Evolutionary conservation across 2,797 vertebrate genomes (phyloP), one percentile per base, ranked within the genome.

Genomic region (Diplodus puntazzo): DNA sequence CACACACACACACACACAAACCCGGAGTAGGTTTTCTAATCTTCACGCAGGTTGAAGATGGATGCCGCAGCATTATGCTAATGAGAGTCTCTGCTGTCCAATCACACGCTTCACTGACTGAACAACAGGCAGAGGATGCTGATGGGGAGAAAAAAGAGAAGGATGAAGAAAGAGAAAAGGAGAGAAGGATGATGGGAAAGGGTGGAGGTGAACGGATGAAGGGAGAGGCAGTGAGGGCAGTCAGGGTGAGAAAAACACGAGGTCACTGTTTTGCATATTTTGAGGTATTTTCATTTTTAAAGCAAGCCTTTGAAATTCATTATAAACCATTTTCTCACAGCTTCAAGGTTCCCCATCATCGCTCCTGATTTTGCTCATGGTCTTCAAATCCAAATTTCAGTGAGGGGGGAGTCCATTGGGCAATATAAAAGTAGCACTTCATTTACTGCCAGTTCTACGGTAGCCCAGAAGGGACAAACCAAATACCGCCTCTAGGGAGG

Each of bases 31-130:
- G 55, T 79, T 84, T 84, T 45, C 68, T 86, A 82, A 89, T 89
- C 67, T 76, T 80, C 65, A 75, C 11, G n/a, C 86, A 75, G 66
- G 71, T 71, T 80, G 60, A 80, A 84, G 86, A 87, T 70, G 70
- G 62, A 86, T 76, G 58, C 75, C 2, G 11, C 69, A 43, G 84
- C 78, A 79, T 90, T 88, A 92, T 92, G 90, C 87, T 91, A 90
- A 92, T 90, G 79, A 90, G 89, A 61, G 77, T 76, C 79, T 88
- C 79, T 87, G 66, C 81, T 84, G 87, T 90, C 90, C 90, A 91
- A 89, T 92, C 87, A 92, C 86, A 92, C 68, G 79, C 87, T 89
- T 88, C 76, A 67, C 76, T 87, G 86, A 69, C 73, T 80, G 76
- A 80, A 59, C 75, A 83, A 87, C 89, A 86, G 80, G 80, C 71